These are phyloP conservation scores for Sitta carolinensis DNA, from an alignment of 2,797 vertebrate genomes.

Conservation along the genomic window DNA sequence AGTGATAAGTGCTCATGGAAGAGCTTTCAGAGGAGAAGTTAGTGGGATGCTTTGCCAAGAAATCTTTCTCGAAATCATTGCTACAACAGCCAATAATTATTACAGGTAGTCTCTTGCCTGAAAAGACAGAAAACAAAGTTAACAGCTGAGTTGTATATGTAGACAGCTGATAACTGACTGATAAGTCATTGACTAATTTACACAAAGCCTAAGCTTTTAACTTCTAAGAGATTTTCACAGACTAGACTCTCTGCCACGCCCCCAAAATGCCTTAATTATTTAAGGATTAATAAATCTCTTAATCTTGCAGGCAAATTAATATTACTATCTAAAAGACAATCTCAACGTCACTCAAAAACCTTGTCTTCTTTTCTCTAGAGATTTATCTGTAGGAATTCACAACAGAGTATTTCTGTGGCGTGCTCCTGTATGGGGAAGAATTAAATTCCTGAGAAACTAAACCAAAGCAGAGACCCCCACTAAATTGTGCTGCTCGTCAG, in stretches of 20 bases:
- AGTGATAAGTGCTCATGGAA: not conserved
- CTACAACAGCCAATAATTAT: not conserved
- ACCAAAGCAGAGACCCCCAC: not conserved
- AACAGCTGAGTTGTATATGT: not conserved
- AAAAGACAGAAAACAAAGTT: not conserved
- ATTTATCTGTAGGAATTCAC: not conserved
- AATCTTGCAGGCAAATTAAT: not conserved
- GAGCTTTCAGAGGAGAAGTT: not conserved
- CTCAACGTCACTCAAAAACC: not conserved
- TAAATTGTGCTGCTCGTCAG: not conserved
- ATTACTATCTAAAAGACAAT: not conserved
- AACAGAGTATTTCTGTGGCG: not conserved
- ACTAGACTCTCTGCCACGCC: rapidly evolving
- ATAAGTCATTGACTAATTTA: not conserved
- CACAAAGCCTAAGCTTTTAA: not conserved
- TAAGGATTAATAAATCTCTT: not conserved
- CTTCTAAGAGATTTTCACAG: not conserved
- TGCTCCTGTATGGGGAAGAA: not conserved
- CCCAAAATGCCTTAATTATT: not conserved
- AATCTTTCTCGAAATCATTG: not conserved
- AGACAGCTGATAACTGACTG: not conserved
- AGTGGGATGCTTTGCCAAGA: not conserved
- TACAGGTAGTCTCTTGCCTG: not conserved
- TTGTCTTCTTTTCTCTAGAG: not conserved
- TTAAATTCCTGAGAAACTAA: not conserved